These are phyloP conservation scores for Sparus aurata DNA, from an alignment of 2,797 vertebrate genomes.

Conservation along the genomic window DNA sequence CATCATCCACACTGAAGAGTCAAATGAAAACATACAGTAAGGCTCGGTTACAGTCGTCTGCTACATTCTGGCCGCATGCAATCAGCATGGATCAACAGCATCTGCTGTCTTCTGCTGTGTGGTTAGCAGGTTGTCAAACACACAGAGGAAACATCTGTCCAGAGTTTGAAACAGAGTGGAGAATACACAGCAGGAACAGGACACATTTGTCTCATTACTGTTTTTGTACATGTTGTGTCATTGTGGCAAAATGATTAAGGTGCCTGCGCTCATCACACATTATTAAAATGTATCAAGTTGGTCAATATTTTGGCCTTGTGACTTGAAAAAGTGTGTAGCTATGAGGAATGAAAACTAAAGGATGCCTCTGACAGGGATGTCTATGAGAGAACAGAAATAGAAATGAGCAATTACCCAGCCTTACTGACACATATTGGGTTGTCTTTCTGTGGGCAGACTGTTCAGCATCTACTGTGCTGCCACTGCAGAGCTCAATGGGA, in stretches of 20 bases:
- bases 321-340: conserved; percentile 8
- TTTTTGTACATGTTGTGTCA: not conserved
- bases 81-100: not conserved
- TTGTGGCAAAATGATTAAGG: conserved; percentile 3
- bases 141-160: conserved; percentile 27
- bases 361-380: conserved; percentile 33
- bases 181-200: not conserved
- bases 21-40: conserved; percentile 22
- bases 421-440: conserved; percentile 43
- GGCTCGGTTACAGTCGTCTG: conserved; percentile 27
- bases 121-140: conserved; percentile 35
- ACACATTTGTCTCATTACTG: not conserved
- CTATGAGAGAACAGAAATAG: conserved; percentile 46
- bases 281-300: not conserved
- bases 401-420: conserved; percentile 59
- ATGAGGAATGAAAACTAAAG: conserved; percentile 11
- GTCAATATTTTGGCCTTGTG: conserved; percentile 3
- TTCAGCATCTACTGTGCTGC: conserved; percentile 40
- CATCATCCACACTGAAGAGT: conserved; percentile 12
- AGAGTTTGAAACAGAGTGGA: conserved; percentile 18
- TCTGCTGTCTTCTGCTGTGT: not conserved
- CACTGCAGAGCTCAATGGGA: conserved; percentile 43
- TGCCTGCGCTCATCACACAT: not conserved
- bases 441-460: conserved; percentile 38
- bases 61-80: conserved; percentile 22